phyloP scores from a whole-genome alignment of 2,888 invertebrate genomes.

The Tetanocera ferruginea region DNA sequence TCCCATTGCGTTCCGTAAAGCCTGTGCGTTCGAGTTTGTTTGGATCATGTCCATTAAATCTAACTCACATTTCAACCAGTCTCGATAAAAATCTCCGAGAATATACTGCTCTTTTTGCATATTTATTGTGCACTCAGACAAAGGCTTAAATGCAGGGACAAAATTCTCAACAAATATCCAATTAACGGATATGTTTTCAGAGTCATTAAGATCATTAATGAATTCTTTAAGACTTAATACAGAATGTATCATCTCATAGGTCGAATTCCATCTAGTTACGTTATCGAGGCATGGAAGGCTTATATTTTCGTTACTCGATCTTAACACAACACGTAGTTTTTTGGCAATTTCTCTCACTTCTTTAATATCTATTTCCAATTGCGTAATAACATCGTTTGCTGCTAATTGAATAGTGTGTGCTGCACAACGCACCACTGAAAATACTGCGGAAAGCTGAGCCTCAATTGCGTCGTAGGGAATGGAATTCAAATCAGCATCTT shows the following conservation, averaged over 20 bases:
- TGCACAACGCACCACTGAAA: no score
- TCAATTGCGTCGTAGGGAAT: background rate
- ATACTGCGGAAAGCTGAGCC: no score
- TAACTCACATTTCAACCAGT: background rate
- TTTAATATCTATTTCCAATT: no score
- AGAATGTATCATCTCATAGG: background rate
- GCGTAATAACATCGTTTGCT: no score
- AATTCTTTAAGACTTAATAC: background rate
- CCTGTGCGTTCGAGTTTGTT: background rate
- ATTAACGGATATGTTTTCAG: background rate
- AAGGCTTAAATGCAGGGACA: background rate
- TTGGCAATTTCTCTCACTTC: no score
- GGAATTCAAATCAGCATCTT: background rate
- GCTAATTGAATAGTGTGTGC: no score
- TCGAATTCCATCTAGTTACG: no score
- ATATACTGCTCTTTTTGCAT: background rate
- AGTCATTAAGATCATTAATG: background rate
- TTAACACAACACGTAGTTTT: no score
- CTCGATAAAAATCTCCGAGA: background rate
- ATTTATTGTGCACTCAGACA: background rate
- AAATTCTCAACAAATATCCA: background rate
- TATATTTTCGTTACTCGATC: no score
- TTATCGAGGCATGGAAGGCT: no score
- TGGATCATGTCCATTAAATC: background rate
- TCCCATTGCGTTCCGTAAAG: background rate